Percentiles rank a stretch among this genome's conserved stretches.
These are phyloP conservation scores for Xylota sylvarum DNA, from an alignment of 2,888 invertebrate species.

Conservation along the genomic window DNA sequence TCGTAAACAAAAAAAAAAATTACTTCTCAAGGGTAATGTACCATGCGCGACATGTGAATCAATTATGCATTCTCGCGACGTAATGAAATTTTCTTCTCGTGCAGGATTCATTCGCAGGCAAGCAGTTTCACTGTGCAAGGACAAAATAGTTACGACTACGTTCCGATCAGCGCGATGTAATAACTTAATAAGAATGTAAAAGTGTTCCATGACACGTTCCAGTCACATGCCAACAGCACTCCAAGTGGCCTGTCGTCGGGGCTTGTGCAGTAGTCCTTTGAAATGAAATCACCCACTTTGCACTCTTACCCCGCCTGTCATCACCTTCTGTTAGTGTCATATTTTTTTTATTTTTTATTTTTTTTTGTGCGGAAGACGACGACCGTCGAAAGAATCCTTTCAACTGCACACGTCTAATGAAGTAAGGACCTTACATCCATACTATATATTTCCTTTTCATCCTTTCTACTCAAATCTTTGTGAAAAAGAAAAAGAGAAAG, in stretches of 20 bases:
- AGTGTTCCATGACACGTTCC: constrained; percentile 65
- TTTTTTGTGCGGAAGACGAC: constrained; percentile 41
- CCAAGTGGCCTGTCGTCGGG: constrained; percentile 41
- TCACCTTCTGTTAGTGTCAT: constrained; percentile 65
- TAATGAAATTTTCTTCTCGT: constrained; percentile 39
- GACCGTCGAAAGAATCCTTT: constrained; percentile 29
- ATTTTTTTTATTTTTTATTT: constrained; percentile 22
- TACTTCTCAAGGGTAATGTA: background rate
- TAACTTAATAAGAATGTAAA: constrained; percentile 60
- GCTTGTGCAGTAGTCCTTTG: constrained; percentile 47
- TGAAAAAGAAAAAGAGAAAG: constrained; percentile 2
- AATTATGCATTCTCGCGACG: constrained; percentile 54
- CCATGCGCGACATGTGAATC: constrained; percentile 40
- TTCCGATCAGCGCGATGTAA: constrained; percentile 49
- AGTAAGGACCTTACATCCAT: constrained; percentile 31
- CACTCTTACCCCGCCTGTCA: constrained; percentile 36
- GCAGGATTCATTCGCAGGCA: background rate
- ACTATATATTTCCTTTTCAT: background rate
- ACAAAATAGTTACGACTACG: constrained; percentile 38
- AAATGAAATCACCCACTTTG: constrained; percentile 16
- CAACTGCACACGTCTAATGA: constrained; percentile 49
- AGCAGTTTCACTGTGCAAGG: constrained; percentile 6
- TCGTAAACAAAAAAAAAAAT: background rate
- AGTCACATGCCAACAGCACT: constrained; percentile 72
- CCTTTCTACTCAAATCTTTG: constrained; percentile 13